Percentiles rank a stretch among this genome's conserved stretches.
Conservation (phyloP, 2,113 vertebrate genomes). For the Varanus komodoensis region DNA sequence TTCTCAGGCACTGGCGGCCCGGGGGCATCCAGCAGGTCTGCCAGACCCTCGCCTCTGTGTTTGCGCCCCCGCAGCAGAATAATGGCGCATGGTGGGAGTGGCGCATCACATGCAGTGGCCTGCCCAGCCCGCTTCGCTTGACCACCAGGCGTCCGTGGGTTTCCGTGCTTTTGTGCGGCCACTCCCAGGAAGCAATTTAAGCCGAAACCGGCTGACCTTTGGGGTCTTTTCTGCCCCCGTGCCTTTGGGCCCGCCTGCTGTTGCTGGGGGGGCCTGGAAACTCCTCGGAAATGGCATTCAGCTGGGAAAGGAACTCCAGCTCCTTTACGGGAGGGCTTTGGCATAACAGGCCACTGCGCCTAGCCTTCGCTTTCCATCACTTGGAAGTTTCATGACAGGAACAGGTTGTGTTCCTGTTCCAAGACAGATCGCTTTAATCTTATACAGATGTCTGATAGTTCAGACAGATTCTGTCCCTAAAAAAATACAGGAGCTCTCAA, state of each 20-base stretch:
- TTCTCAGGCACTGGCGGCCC: background rate
- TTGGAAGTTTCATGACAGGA: background rate
- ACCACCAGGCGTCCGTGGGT: too few relatives aligned
- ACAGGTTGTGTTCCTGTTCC: background rate
- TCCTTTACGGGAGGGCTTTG: background rate
- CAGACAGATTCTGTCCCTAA: background rate
- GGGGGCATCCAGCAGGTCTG: background rate
- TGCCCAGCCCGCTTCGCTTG: too few relatives aligned
- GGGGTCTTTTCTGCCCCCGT: too few relatives aligned
- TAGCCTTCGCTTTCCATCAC: background rate
- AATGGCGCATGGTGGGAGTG: too few relatives aligned
- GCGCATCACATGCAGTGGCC: too few relatives aligned
- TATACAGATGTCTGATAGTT: background rate
- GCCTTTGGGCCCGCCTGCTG: too few relatives aligned
- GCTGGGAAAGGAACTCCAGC: background rate
- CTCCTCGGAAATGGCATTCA: too few relatives aligned
- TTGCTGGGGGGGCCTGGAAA: too few relatives aligned
- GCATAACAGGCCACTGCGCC: background rate
- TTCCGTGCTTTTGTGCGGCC: too few relatives aligned
- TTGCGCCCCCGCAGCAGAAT: background rate
- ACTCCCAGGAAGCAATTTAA: too few relatives aligned
- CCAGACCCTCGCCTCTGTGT: background rate
- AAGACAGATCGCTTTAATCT: background rate
- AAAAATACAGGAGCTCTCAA: too few relatives aligned
- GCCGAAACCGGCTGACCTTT: too few relatives aligned